phyloP scores from a whole-genome alignment of 1,140 invertebrate genomes.

The Dendrolimus punctatus region DNA sequence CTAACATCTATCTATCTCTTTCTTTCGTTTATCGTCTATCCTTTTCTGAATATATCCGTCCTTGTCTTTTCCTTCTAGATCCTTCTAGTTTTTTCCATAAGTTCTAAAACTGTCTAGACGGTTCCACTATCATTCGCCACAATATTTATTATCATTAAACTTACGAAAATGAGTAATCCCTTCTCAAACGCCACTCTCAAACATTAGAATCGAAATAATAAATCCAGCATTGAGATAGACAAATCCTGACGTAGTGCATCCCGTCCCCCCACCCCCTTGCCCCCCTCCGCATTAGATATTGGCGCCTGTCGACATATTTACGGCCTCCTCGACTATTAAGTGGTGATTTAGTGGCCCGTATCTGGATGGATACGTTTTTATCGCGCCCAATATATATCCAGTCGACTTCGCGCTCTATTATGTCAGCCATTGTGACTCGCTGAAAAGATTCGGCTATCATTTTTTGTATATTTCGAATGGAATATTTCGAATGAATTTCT shows the following conservation, averaged over 20 bases:
- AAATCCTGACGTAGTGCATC: slow-evolving; percentile 44
- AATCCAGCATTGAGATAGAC: slow-evolving; percentile 8
- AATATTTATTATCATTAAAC: too few relatives aligned
- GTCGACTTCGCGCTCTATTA: slow-evolving; percentile 36
- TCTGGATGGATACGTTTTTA: slow-evolving; percentile 64
- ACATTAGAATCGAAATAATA: too few relatives aligned
- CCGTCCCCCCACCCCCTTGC: too few relatives aligned
- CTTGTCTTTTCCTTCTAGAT: too few relatives aligned
- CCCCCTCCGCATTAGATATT: slow-evolving; percentile 39
- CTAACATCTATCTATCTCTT: too few relatives aligned
- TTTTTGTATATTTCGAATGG: not conserved
- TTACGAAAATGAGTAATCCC: too few relatives aligned
- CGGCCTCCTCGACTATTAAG: slow-evolving; percentile 56
- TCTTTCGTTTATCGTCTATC: too few relatives aligned
- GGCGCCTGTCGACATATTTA: slow-evolving; percentile 61
- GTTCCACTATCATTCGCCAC: too few relatives aligned
- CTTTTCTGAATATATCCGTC: too few relatives aligned
- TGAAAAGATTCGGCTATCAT: not conserved
- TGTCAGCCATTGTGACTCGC: slow-evolving; percentile 25
- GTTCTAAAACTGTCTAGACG: too few relatives aligned
- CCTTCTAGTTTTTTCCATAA: too few relatives aligned
- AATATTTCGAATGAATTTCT: not conserved
- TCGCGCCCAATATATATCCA: slow-evolving; percentile 48
- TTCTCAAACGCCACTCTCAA: too few relatives aligned
- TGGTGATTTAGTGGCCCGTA: slow-evolving; percentile 61